A percentile compares a stretch with the other conserved stretches of the same genome.
Evolutionary conservation across 2,113 vertebrate genomes (phyloP).

Genomic region (Pristiophorus japonicus): DNA sequence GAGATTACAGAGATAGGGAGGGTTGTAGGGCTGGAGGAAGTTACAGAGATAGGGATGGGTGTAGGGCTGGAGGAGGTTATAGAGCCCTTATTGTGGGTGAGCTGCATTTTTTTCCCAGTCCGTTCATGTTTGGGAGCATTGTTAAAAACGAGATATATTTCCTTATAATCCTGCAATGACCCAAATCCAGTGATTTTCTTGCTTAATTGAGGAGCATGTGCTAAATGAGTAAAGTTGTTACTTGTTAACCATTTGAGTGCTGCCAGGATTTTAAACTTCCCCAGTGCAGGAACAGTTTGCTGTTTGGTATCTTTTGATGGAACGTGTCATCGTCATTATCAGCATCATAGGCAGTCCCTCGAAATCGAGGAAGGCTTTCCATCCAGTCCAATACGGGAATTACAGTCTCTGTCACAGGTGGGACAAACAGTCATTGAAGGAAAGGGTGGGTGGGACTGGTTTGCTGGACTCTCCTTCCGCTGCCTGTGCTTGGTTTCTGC

Average conservation of each 20-base stretch:
- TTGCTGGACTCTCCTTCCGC: too few species aligned
- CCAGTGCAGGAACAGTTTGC: background rate
- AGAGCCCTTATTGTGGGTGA: background rate
- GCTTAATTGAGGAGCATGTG: background rate
- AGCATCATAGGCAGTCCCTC: too few species aligned
- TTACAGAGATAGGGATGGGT: background rate
- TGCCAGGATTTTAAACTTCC: background rate
- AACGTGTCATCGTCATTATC: too few species aligned
- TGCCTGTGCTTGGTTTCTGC: too few species aligned
- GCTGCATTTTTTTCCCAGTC: background rate
- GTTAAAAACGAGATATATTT: background rate
- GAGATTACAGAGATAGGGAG: background rate
- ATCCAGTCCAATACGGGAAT: too few species aligned
- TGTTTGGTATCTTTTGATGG: background rate
- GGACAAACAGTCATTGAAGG: too few species aligned
- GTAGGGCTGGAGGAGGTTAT: too few species aligned
- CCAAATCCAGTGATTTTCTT: background rate
- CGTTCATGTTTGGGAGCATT: background rate
- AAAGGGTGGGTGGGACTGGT: too few species aligned
- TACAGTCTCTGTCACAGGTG: too few species aligned
- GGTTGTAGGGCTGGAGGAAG: too few species aligned
- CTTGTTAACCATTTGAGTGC: background rate
- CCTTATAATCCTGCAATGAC: background rate
- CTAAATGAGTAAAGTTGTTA: background rate
- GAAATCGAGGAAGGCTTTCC: too few species aligned